Percentiles rank a stretch among this genome's conserved stretches.
phyloP scores from a whole-genome alignment of 2,113 vertebrate species.

The Corydoras sp. region DNA sequence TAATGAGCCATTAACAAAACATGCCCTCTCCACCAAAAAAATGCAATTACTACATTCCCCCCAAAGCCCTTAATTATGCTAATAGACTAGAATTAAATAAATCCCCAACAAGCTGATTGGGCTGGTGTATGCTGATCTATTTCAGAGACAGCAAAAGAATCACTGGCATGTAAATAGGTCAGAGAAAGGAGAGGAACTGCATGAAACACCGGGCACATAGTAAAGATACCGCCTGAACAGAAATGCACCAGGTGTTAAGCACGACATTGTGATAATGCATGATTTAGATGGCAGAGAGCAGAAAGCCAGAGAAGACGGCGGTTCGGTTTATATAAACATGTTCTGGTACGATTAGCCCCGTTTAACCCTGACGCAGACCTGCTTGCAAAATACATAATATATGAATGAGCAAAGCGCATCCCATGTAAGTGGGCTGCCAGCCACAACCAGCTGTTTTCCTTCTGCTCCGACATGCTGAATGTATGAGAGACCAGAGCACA shows the following conservation, averaged over 20 bases:
- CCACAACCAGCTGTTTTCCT: slow-evolving; percentile 41
- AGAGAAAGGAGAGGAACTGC: slow-evolving; percentile 51
- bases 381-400: slow-evolving; percentile 1
- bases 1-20: slow-evolving; percentile 74
- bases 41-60: slow-evolving; percentile 76
- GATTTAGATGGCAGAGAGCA: slow-evolving; percentile 20
- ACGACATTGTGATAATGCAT: slow-evolving; percentile 31
- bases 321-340: slow-evolving; percentile 10
- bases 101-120: slow-evolving; percentile 69
- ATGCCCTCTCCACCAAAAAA: slow-evolving; percentile 70
- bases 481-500: slow-evolving; percentile 2
- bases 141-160: slow-evolving; percentile 58
- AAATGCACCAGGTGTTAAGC: slow-evolving; percentile 37
- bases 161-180: slow-evolving; percentile 64
- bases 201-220: slow-evolving; percentile 20
- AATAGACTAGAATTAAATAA: slow-evolving; percentile 72
- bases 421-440: slow-evolving; percentile 33
- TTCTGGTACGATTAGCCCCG: slow-evolving; percentile 21
- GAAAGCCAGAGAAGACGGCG: slow-evolving; percentile 12
- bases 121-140: slow-evolving; percentile 54
- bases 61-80: slow-evolving; percentile 74
- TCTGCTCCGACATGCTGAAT: not conserved
- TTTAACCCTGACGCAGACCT: slow-evolving; percentile 17
- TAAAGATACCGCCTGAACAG: slow-evolving; percentile 29
- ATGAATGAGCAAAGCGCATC: not conserved